A percentile compares a stretch with the other conserved stretches of the same genome.
phyloP scores from a whole-genome alignment of 2,113 vertebrate genomes.

The Myrmecobius fasciatus region DNA sequence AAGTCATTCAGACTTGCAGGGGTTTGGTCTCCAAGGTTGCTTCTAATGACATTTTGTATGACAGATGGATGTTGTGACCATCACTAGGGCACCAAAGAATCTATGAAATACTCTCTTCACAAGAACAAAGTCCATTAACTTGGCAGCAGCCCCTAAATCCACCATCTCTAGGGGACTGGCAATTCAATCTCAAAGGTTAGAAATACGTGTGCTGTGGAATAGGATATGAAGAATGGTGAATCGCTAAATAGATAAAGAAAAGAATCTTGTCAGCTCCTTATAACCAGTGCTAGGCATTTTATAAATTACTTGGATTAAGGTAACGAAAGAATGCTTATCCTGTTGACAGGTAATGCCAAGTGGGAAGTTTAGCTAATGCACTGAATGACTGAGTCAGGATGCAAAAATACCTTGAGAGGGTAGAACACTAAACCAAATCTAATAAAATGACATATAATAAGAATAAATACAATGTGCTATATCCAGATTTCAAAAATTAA shows the following conservation, averaged over 20 bases:
- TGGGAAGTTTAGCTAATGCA: neutral
- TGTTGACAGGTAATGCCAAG: neutral
- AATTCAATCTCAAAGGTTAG: neutral
- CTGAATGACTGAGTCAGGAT: neutral
- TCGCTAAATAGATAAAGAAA: neutral
- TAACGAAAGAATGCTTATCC: neutral
- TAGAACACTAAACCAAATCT: neutral
- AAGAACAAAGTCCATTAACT: neutral
- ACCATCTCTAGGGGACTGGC: neutral
- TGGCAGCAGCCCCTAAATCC: neutral
- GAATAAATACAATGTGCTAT: neutral
- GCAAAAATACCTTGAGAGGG: neutral
- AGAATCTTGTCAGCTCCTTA: neutral
- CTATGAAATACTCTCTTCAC: neutral
- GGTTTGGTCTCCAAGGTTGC: neutral
- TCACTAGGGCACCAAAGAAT: neutral
- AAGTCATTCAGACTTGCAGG: neutral
- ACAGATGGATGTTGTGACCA: neutral
- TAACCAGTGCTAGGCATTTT: neutral
- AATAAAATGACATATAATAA: neutral
- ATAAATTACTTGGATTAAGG: neutral
- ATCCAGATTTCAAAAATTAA: neutral
- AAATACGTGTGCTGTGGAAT: neutral
- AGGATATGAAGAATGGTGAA: neutral
- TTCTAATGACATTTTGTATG: neutral